These are phyloP conservation scores for Saccostrea glomerata DNA, from an alignment of 1,140 invertebrate species.

Conservation along the genomic window DNA sequence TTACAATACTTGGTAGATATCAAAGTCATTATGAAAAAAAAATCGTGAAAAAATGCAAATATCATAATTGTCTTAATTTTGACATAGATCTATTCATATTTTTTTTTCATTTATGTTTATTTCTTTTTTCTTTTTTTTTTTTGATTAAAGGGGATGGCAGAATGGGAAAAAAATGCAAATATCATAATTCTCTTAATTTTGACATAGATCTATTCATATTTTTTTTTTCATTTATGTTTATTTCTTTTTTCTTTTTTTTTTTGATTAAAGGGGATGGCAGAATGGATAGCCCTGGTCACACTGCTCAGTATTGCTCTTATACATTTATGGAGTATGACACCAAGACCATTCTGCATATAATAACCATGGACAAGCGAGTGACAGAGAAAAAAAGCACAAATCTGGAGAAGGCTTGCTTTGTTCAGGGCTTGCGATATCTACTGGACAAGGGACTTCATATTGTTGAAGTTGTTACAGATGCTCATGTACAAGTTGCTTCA, in stretches of 20 bases:
- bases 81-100: too few relatives aligned
- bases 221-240: neutral
- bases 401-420: constrained; percentile 45
- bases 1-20: constrained; percentile 41
- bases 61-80: too few relatives aligned
- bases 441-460: neutral
- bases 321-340: constrained; percentile 39
- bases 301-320: constrained; percentile 43
- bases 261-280: neutral
- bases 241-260: neutral
- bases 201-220: too few relatives aligned
- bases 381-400: constrained; percentile 17
- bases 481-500: constrained; percentile 31
- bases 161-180: neutral
- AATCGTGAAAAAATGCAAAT: too few relatives aligned
- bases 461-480: constrained; percentile 44
- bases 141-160: neutral
- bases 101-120: neutral
- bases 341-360: constrained; percentile 39
- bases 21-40: neutral
- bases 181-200: too few relatives aligned
- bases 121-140: neutral
- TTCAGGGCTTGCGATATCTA: constrained; percentile 11
- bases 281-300: constrained; percentile 47
- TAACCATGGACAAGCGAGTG: constrained; percentile 43